Evolutionary conservation across 2,113 vertebrate species (phyloP), one percentile per base, ranked within the genome.

Genomic region (Bungarus multicinctus): DNA sequence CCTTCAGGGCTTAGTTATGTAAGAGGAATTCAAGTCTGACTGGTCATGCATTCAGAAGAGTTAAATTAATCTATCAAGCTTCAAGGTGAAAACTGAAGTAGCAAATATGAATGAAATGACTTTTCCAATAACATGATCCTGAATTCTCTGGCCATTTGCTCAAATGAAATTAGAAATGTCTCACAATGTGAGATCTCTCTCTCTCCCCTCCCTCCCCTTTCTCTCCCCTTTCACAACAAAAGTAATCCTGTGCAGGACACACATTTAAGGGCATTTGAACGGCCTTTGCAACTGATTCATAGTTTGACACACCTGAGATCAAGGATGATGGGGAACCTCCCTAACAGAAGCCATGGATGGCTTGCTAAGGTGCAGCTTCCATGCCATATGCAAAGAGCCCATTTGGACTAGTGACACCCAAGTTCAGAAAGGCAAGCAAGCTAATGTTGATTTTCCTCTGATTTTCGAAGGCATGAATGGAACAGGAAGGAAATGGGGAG

Each of bases 31-130:
- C 95, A 74, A 94, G 92, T 52, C 85, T 89, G 90, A 89, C 90
- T 91, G 90, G 58, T 87, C 60, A 94, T 85, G 92, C n/a, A 22
- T 94, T 95, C 85, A 90, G 50, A 94, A 92, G 8, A 94, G 69
- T 52, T 30, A 94, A 95, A 94, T 90, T 94, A 91, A 93, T 95
- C 91, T 16, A 93, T 92, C 43, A 88, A 92, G 18, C 1, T 86
- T 3, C 60, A 93, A 94, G 94, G 30, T 85, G 91, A 92, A 89
- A 94, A 1, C 74, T 58, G 43, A 94, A 60, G 90, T 52, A 91
- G 11, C 2, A 94, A 91, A 90, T 54, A 89, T 90, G 94, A 94
- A 55, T 55, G n/a, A 47, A 89, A 91, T 93, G 54, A 69, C 93
- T 92, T 94, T 69, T 87, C 39, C 89, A 93, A 93, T 89, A 89